Evolutionary conservation across 2,797 vertebrate genomes (phyloP).

Genomic region (Remorina albescens): DNA sequence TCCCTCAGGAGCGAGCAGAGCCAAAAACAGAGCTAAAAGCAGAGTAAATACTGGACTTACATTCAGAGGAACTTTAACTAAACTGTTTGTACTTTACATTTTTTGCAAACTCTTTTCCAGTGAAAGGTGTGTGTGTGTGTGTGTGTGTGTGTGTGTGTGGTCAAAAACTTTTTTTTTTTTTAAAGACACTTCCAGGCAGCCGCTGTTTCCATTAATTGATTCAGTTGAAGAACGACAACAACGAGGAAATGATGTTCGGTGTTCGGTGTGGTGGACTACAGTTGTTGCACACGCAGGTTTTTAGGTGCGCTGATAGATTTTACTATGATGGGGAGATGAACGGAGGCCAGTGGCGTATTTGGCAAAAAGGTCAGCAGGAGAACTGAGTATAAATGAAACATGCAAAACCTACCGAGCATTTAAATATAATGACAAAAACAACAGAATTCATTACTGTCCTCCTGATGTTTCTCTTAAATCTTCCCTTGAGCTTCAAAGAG

Average conservation of each 20-base stretch:
- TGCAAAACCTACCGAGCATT: constrained; percentile 6
- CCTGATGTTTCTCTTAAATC: constrained; percentile 23
- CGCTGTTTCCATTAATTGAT: background rate
- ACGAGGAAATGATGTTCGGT: background rate
- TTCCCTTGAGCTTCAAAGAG: constrained; percentile 46
- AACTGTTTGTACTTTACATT: background rate
- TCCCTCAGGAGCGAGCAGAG: background rate
- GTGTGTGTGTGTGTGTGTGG: background rate
- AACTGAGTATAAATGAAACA: background rate
- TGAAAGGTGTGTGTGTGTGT: background rate
- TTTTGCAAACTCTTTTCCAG: background rate
- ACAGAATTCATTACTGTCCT: constrained; percentile 5
- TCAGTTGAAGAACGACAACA: constrained; percentile 1
- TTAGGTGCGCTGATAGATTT: background rate
- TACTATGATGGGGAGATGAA: background rate
- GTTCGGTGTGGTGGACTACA: background rate
- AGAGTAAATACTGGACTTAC: background rate
- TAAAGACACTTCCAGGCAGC: background rate
- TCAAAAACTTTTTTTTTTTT: constrained; percentile 1
- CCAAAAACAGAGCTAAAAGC: background rate
- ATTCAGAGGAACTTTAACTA: constrained; percentile 1
- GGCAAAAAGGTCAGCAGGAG: background rate
- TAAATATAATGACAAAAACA: constrained; percentile 10
- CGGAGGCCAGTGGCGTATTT: background rate
- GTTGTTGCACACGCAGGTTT: background rate